Base-by-base conservation (phyloP, 2,888 invertebrate species). In the Agrochola circellaris region DNA sequence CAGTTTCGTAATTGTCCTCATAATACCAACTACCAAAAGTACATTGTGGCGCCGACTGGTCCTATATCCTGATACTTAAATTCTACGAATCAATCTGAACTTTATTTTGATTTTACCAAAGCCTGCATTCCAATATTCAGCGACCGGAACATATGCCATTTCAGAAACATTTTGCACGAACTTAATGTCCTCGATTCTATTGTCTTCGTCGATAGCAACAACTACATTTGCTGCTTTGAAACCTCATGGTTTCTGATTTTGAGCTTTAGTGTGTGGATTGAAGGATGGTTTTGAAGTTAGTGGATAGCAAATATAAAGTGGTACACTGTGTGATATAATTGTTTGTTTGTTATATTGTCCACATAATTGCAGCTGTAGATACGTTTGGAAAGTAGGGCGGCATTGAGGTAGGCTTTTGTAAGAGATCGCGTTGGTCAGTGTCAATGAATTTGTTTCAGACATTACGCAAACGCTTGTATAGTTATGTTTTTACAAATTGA, bases 401-500 rank as follows among this genome's bases (percentile, higher is more conserved):
- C 96, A 96, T 96, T 96, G 96, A 96, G 91, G 92, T 93, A 93
- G 94, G 93, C 94, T 95, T 93, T 95, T 95, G 95, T 94, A 95
- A 95, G 91, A 91, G 92, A 91, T 93, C 92, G 90, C 91, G 87
- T 91, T 95, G 95, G 95, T 93, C 95, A 95, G 94, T 95, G 96
- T 94, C 95, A 96, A 94, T 94, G 93, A 94, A 96, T 96, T 95
- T 93, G 95, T 94, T 92, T 92, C 94, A 94, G 92, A 89, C 79
- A 79, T 94, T 95, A 93, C 91, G 93, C 92, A 95, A 95, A 86
- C 67, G 66, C 15, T 75, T 76, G 65, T 77, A 78, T 73, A 67
- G 79, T 84, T 87, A 86, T 85, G 84, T 77, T 82, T 83, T 85
- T 80, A 88, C 77, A 81, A 88, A 85, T 86, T 81, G 68, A 81